Percentiles rank a stretch among this genome's conserved stretches.
Conservation (phyloP, 2,888 invertebrate species). For the Nephrotoma flavescens region DNA sequence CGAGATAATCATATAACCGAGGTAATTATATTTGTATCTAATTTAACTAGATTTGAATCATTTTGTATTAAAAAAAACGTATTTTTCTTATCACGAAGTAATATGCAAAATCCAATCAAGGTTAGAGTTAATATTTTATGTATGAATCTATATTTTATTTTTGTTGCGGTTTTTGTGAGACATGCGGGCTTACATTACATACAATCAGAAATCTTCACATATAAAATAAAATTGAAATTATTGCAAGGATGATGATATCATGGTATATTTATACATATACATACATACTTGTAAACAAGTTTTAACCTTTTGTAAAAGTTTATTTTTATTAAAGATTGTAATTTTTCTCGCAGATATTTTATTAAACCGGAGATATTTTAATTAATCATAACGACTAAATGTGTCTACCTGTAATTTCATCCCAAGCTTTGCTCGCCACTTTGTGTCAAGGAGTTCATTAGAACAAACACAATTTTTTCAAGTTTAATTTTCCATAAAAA, state of each 20-base stretch:
- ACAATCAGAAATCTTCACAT: background rate
- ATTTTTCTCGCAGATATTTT: background rate
- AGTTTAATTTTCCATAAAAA: too few species aligned
- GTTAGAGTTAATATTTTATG: background rate
- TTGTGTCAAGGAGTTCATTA: too few species aligned
- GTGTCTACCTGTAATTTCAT: too few species aligned
- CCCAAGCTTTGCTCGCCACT: too few species aligned
- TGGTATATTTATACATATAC: background rate
- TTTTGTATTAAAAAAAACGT: background rate
- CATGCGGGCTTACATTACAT: background rate
- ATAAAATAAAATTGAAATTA: background rate
- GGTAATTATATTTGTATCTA: constrained; percentile 12
- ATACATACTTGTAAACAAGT: background rate
- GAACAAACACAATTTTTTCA: too few species aligned
- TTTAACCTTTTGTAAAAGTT: background rate
- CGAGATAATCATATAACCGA: constrained; percentile 21
- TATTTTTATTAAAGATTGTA: background rate
- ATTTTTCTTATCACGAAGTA: background rate
- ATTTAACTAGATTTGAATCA: background rate
- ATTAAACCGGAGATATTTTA: too few species aligned
- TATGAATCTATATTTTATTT: background rate
- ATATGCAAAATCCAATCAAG: background rate
- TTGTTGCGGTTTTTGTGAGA: background rate
- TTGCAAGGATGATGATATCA: background rate
- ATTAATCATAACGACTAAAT: too few species aligned